These are phyloP conservation scores for Zaprionus nigranus DNA, from an alignment of 1,140 invertebrate species.

Conservation along the genomic window DNA sequence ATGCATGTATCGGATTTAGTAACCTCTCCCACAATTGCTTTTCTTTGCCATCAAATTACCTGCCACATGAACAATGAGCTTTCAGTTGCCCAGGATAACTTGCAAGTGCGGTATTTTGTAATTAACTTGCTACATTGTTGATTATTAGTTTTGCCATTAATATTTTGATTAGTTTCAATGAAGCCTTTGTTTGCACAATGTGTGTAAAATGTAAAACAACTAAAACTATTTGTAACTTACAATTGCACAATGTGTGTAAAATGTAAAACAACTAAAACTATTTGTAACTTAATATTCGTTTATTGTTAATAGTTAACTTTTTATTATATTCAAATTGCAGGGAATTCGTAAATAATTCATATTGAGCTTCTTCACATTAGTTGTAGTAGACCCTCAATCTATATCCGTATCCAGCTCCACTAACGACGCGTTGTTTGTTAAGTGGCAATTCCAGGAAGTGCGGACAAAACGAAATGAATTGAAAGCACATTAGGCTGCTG, in stretches of 20 bases:
- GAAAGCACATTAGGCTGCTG: not conserved
- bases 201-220: not conserved
- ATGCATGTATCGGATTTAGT: too few relatives aligned
- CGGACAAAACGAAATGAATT: slow-evolving; percentile 5
- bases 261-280: too few relatives aligned
- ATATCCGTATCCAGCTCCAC: not conserved
- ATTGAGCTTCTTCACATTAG: too few relatives aligned
- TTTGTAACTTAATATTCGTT: not conserved
- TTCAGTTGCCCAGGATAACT: not conserved
- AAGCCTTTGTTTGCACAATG: not conserved
- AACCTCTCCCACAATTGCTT: too few relatives aligned
- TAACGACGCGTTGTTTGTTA: not conserved
- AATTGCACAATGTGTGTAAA: not conserved
- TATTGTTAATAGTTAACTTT: not conserved
- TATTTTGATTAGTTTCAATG: not conserved
- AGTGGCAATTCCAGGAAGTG: slow-evolving; percentile 7
- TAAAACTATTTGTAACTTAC: not conserved
- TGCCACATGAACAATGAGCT: too few relatives aligned
- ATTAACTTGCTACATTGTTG: not conserved
- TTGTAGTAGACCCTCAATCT: not conserved
- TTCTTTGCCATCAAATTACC: too few relatives aligned
- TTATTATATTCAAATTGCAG: not conserved
- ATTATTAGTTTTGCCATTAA: too few relatives aligned
- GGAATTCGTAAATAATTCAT: not conserved
- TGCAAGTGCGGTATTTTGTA: not conserved